Conservation (phyloP, 2,888 invertebrate genomes). For the Athripsodes cinereus region DNA sequence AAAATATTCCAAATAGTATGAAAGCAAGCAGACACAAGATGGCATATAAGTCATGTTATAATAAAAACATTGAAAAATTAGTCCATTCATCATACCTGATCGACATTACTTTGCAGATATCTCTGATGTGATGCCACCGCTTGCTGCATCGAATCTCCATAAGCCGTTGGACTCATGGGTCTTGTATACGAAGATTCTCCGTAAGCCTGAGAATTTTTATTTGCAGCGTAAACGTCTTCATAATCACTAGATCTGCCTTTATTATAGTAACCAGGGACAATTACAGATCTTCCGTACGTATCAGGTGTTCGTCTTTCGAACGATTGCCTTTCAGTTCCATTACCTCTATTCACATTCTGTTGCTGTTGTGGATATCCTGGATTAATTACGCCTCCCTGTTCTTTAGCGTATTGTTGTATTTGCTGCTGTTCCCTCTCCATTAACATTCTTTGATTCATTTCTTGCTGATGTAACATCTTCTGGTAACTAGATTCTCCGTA, state of each 20-base stretch:
- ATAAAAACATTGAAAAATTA: neutral
- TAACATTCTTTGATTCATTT: constrained; percentile 31
- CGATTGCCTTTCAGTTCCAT: constrained; percentile 37
- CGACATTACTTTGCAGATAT: constrained; percentile 38
- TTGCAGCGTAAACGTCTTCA: constrained; percentile 64
- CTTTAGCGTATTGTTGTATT: constrained; percentile 1
- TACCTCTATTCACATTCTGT: constrained; percentile 20
- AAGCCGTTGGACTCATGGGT: constrained; percentile 54
- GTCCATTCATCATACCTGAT: constrained; percentile 21
- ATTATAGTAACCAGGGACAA: constrained; percentile 40
- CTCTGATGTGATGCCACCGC: constrained; percentile 37
- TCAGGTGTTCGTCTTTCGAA: constrained; percentile 75
- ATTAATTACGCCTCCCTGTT: neutral
- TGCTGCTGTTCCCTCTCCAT: constrained; percentile 15
- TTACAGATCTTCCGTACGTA: constrained; percentile 65
- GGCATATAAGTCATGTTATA: too few species aligned
- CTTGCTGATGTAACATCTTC: constrained; percentile 23
- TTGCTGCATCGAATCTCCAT: constrained; percentile 38
- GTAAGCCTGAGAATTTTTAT: constrained; percentile 37
- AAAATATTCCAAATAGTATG: too few species aligned
- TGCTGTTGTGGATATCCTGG: constrained; percentile 1
- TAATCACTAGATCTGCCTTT: constrained; percentile 58
- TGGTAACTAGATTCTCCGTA: constrained; percentile 23
- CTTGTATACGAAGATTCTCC: constrained; percentile 50
- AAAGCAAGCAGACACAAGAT: neutral